Base-by-base conservation (phyloP, 2,888 invertebrate genomes). In the Syrista parreyssii region DNA sequence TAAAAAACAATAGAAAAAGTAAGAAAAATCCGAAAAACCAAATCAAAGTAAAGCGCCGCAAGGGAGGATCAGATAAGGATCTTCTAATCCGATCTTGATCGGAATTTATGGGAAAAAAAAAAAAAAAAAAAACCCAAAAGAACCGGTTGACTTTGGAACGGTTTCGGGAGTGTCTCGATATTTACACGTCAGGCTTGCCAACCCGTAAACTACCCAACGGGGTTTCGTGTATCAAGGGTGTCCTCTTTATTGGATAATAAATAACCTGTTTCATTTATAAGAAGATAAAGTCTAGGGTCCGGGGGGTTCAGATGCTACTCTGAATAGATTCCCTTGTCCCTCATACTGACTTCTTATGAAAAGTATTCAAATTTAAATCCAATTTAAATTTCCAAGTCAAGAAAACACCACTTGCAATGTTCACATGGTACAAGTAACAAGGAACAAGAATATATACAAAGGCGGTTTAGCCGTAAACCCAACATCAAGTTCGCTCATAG, bases 161-260 rank as follows among this genome's bases (percentile, higher is more conserved):
- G 40, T 15, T 6, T 40, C 40, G 23, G 40, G 15, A 40, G 30
- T 80, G 80, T 79, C 82, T 83, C 86, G 85, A 87, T 87, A 87
- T 86, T 85, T 86, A 86, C 86, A 87, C 87, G 86, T 87, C 87
- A 86, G 79, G 81, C 79, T 15, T 77, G 80, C 81, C 78, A 74
- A 81, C 77, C 78, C 77, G 82, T 79, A 80, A 82, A 85, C 82
- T 81, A 84, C 79, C 81, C 84, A 79, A 82, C 74, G 82, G 84
- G 84, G 82, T 83, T 84, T 81, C 83, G 80, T 84, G 82, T 81
- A 82, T 80, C 78, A 81, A 82, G 82, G 84, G 85, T 86, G 87
- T 87, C 86, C 40, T 85, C 88, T 87, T 88, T 88, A 88, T 88
- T 89, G 89, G 88, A 88, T 86, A 87, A 88, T 88, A 88, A 88